These are phyloP conservation scores for Hypotaenidia okinawae DNA, from an alignment of 2,797 vertebrate genomes.

Conservation along the genomic window DNA sequence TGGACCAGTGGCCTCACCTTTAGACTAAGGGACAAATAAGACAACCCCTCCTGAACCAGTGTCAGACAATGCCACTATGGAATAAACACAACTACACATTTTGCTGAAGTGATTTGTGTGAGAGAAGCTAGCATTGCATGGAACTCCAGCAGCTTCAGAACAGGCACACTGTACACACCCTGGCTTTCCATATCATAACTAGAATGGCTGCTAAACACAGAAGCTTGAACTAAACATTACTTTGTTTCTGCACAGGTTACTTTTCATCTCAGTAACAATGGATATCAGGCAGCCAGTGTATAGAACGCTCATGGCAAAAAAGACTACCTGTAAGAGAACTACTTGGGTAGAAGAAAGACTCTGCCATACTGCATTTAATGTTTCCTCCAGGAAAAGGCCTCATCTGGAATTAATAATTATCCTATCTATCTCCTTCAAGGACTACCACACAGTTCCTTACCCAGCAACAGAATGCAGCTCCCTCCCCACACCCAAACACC, in stretches of 20 bases:
- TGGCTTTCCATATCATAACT: neutral
- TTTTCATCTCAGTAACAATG: neutral
- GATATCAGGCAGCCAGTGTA: neutral
- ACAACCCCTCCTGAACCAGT: neutral
- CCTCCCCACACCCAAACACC: neutral
- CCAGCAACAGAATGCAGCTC: rapidly evolving
- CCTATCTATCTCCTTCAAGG: neutral
- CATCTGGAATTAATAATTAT: neutral
- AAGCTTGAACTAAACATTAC: neutral
- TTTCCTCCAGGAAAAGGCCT: neutral
- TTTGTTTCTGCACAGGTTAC: neutral
- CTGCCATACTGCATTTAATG: neutral
- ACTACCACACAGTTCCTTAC: neutral
- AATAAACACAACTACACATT: neutral
- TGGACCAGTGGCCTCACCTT: neutral
- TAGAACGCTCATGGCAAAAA: rapidly evolving
- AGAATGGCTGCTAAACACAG: neutral
- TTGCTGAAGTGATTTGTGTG: neutral
- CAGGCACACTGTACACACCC: neutral
- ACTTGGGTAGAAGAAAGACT: neutral
- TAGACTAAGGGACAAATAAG: neutral
- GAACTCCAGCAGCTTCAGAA: neutral
- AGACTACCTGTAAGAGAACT: neutral
- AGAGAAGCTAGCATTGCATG: neutral
- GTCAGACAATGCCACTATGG: neutral